phyloP scores from a whole-genome alignment of 2,113 vertebrate genomes.

The Oryzias woworae region DNA sequence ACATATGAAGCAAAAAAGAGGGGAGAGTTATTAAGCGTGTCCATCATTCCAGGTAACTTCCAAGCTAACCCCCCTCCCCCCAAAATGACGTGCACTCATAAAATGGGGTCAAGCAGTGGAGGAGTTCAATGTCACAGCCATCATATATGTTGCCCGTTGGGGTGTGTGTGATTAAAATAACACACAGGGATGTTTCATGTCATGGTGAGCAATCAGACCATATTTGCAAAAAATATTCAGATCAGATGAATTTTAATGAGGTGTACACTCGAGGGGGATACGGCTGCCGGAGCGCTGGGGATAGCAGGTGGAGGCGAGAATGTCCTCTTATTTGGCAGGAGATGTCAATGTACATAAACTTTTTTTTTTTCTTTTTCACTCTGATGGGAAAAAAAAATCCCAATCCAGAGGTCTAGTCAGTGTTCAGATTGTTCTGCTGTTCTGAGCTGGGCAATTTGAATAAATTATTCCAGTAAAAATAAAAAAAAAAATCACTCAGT shows the following conservation, averaged over 20 bases:
- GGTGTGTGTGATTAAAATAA: constrained; percentile 94
- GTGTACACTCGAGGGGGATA: constrained; percentile 94
- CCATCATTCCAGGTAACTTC: constrained; percentile 72
- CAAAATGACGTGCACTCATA: constrained; percentile 61
- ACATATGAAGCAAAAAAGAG: constrained; percentile 64
- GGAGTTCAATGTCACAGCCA: constrained; percentile 87
- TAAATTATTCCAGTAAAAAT: constrained; percentile 91
- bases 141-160: constrained; percentile 90
- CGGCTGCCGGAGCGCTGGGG: constrained; percentile 89
- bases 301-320: constrained; percentile 73
- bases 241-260: constrained; percentile 99
- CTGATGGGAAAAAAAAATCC: constrained; percentile 54
- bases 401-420: constrained; percentile 94
- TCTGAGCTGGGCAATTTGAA: constrained; percentile 99
- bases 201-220: constrained; percentile 94
- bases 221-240: constrained; percentile 96
- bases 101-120: constrained; percentile 86
- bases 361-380: constrained; percentile 81
- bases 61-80: constrained; percentile 13
- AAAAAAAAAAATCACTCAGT: constrained; percentile 86
- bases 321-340: constrained; percentile 96
- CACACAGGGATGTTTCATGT: constrained; percentile 87
- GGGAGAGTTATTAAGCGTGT: constrained; percentile 70
- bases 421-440: constrained; percentile 98
- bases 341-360: constrained; percentile 95